phyloP scores from a whole-genome alignment of 2,888 invertebrate genomes.

The Ophion obscuratus region DNA sequence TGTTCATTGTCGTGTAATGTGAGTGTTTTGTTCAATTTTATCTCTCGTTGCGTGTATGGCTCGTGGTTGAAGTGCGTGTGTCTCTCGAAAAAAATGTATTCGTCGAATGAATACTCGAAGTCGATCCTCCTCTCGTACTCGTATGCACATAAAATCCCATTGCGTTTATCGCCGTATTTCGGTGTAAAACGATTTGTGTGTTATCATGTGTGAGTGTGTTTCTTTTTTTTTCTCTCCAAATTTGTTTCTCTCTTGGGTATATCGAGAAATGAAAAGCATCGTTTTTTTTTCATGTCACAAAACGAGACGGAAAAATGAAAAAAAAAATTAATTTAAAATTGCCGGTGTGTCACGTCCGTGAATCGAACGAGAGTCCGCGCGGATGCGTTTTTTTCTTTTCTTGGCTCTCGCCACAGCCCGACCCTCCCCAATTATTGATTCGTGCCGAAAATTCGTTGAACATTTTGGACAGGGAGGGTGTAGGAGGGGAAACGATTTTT shows the following conservation, averaged over 20 bases:
- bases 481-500: constrained; percentile 22
- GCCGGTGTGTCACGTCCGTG: constrained; percentile 54
- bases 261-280: constrained; percentile 23
- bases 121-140: constrained; percentile 71
- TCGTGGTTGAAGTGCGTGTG: constrained; percentile 74
- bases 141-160: constrained; percentile 71
- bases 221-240: neutral
- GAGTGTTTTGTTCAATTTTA: constrained; percentile 58
- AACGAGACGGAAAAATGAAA: constrained; percentile 30
- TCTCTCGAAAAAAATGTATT: constrained; percentile 66
- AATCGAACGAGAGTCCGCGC: constrained; percentile 52
- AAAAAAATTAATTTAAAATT: constrained; percentile 50
- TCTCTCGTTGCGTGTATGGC: constrained; percentile 22
- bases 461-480: constrained; percentile 35
- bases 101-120: constrained; percentile 73
- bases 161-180: constrained; percentile 78
- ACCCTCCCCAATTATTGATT: constrained; percentile 7
- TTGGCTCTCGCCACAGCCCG: no score
- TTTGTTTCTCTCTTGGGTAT: no score
- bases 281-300: constrained; percentile 57
- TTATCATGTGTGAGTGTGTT: constrained; percentile 37
- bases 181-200: constrained; percentile 54
- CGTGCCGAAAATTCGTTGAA: constrained; percentile 49
- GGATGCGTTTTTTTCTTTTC: constrained; percentile 6
- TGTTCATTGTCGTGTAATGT: constrained; percentile 46